These are phyloP conservation scores for Brachionus plicatilis DNA, from an alignment of 1,140 invertebrate species.

Conservation along the genomic window DNA sequence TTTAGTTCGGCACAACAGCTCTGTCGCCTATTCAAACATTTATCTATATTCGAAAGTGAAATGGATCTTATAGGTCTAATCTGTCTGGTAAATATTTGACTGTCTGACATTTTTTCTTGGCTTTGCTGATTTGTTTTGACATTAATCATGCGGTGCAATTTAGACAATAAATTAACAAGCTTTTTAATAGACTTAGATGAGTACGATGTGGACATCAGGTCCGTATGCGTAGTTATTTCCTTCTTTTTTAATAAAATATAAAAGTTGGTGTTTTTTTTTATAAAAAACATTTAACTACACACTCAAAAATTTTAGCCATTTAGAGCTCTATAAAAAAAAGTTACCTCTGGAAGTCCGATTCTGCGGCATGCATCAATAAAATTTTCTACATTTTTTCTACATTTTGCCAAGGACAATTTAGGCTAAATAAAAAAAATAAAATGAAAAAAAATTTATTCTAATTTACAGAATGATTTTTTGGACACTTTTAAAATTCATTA, in stretches of 20 bases:
- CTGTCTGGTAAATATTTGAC: not conserved
- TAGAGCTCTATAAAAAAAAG: not conserved
- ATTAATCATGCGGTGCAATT: not conserved
- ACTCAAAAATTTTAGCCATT: not conserved
- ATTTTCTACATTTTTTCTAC: constrained; percentile 86
- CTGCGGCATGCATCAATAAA: constrained; percentile 85
- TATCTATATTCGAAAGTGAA: not conserved
- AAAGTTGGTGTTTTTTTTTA: not conserved
- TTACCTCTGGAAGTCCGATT: constrained; percentile 87
- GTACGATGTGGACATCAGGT: constrained; percentile 28
- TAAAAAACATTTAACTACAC: not conserved
- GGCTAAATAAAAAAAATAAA: constrained; percentile 62
- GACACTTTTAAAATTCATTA: too few species aligned
- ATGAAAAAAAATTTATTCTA: constrained; percentile 1
- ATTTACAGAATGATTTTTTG: not conserved
- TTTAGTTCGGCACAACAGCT: not conserved
- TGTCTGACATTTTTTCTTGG: not conserved
- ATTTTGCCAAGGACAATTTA: constrained; percentile 83
- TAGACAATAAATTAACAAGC: not conserved
- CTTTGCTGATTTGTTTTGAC: not conserved
- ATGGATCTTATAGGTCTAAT: not conserved
- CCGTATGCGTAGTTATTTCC: not conserved
- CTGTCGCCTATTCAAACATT: not conserved
- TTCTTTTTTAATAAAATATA: not conserved
- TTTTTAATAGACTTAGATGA: constrained; percentile 30